These are phyloP conservation scores for Threskiornis aethiopicus DNA, from an alignment of 2,797 vertebrate species.

Conservation along the genomic window DNA sequence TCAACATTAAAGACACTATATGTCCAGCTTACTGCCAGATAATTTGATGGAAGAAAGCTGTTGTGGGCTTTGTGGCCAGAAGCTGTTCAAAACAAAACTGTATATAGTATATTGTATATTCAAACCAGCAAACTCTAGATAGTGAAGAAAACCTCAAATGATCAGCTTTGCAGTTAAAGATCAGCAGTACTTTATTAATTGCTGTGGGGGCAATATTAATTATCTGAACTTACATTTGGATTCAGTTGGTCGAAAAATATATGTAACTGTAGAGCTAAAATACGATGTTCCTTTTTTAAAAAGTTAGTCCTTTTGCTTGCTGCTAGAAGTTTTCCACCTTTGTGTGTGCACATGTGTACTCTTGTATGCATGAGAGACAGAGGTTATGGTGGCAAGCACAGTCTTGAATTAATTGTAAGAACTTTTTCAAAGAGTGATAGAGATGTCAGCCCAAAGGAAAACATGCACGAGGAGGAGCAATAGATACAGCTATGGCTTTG, in stretches of 20 bases:
- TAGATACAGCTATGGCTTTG: background rate
- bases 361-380: rapidly evolving
- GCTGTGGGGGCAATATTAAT: background rate
- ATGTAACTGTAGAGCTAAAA: background rate
- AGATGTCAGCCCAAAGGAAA: background rate
- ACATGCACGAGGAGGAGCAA: background rate
- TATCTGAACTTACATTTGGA: background rate
- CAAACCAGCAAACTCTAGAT: background rate
- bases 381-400: background rate
- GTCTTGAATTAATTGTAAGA: background rate
- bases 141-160: background rate
- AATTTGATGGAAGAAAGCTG: conserved; percentile 26
- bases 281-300: background rate
- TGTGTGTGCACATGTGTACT: rapidly evolving
- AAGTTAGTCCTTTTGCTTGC: background rate
- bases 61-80: background rate
- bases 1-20: conserved; percentile 50
- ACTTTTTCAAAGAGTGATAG: background rate
- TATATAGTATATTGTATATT: background rate
- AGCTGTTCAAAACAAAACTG: background rate
- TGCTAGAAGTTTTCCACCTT: background rate
- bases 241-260: background rate
- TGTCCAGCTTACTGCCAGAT: conserved; percentile 21
- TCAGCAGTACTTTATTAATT: background rate
- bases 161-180: background rate